Evolutionary conservation across 2,797 vertebrate species (phyloP), one percentile per base, ranked within the genome.

Genomic region (Oryzias sinensis): DNA sequence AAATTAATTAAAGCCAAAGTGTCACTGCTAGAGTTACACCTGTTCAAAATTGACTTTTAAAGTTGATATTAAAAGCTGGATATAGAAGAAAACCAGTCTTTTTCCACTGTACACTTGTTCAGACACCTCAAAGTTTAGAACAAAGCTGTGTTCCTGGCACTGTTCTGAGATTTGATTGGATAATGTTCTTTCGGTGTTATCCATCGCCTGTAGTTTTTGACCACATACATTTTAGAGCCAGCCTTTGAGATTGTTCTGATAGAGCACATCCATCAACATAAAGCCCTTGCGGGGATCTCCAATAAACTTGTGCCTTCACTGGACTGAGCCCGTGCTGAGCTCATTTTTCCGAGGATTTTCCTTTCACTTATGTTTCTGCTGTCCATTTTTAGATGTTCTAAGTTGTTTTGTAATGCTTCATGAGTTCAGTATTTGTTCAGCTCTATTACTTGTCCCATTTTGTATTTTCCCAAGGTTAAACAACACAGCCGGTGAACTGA

Each of bases 391-490:
- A 81, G 85, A 77, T 56, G 68, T 67, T 86, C 68, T 72, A 65
- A 83, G 79, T 84, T 81, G 68, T 81, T 84, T 77, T 56, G 57
- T 74, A 77, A 80, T 62, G 70, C 75, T 81, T 74, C 74, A 70
- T 71, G 76, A 78, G 66, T 76, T 59, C 56, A 53, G 72, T 80
- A 77, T 89, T 85, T 88, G 79, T 83, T 86, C 76, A 43, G 79
- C 80, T 84, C 83, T 79, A 24, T 71, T 84, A 79, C 84, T 82
- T 81, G 85, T 88, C 76, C 87, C 83, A 79, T 86, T 87, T 84
- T 76, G 77, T 80, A 71, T 86, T 85, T 86, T 56, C 60, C 84
- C 82, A 80, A 83, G 83, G 83, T 90, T 81, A 87, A 87, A 87
- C 72, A 85, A 80, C 67, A 74, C 47, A 22, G 43, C 76, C 56